These are phyloP conservation scores for Drosophila hydei DNA, from an alignment of 1,140 invertebrate species.

Conservation along the genomic window DNA sequence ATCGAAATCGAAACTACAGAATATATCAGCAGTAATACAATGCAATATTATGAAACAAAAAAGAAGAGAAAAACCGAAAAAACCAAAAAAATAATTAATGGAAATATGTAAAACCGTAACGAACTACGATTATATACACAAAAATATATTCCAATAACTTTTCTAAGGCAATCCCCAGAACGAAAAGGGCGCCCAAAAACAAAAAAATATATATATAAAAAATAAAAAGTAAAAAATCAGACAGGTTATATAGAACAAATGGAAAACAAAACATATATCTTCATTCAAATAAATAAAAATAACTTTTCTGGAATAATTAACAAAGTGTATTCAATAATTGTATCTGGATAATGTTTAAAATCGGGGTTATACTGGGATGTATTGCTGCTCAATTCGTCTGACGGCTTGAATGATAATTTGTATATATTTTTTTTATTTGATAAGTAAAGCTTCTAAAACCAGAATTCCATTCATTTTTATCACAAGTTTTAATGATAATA, in stretches of 20 bases:
- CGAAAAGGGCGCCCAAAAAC: constrained; percentile 29
- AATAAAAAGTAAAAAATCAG: constrained; percentile 49
- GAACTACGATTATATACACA: constrained; percentile 68
- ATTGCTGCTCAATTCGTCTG: too few species aligned
- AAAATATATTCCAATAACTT: constrained; percentile 71
- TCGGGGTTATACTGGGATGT: not conserved
- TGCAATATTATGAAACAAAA: constrained; percentile 56
- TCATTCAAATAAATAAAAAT: constrained; percentile 82
- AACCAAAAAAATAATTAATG: constrained; percentile 60
- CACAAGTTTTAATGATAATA: too few species aligned
- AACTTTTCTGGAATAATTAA: constrained; percentile 77
- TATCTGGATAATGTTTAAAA: not conserved
- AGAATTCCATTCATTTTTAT: too few species aligned
- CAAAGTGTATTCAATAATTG: constrained; percentile 3
- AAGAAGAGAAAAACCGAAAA: constrained; percentile 22
- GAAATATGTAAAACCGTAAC: constrained; percentile 68
- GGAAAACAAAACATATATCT: constrained; percentile 75
- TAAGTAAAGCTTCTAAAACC: too few species aligned
- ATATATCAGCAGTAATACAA: constrained; percentile 70
- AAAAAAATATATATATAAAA: constrained; percentile 31
- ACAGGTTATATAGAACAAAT: constrained; percentile 71
- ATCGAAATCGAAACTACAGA: constrained; percentile 49
- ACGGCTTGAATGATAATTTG: too few species aligned
- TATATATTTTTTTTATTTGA: too few species aligned
- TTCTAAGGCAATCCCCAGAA: constrained; percentile 53